These are phyloP conservation scores for Plebejus melissa DNA, from an alignment of 2,888 invertebrate genomes.

Conservation along the genomic window DNA sequence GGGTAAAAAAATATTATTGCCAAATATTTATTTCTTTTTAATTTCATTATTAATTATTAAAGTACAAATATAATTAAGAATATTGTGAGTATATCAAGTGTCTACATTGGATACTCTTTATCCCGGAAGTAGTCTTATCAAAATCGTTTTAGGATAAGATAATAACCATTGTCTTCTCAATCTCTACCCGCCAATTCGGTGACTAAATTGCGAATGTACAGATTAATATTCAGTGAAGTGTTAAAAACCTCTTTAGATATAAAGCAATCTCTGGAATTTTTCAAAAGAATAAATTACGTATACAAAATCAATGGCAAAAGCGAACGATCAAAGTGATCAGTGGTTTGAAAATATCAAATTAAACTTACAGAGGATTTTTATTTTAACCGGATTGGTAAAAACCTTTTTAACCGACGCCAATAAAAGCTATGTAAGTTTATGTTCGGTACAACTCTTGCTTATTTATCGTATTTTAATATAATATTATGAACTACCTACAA, in stretches of 20 bases:
- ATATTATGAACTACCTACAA: no score
- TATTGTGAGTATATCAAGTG: no score
- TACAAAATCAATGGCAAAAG: slow-evolving; percentile 5
- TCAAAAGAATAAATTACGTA: slow-evolving; percentile 20
- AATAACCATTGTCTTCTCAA: not conserved
- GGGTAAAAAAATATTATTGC: no score
- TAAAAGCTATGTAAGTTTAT: no score
- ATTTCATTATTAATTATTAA: no score
- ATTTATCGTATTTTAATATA: no score
- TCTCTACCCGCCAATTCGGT: not conserved
- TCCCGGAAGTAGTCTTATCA: no score
- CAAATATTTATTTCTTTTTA: no score
- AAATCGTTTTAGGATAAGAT: no score
- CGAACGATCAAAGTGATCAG: slow-evolving; percentile 20
- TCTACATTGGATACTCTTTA: no score
- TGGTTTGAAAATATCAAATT: slow-evolving; percentile 21
- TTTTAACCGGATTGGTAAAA: not conserved
- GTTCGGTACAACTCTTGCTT: no score
- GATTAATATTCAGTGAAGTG: not conserved
- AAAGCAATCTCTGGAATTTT: not conserved
- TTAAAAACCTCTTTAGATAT: not conserved
- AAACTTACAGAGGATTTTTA: not conserved
- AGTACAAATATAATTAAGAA: no score
- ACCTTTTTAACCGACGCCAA: not conserved
- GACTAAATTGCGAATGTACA: not conserved